Percentiles rank a stretch among this genome's conserved stretches.
phyloP scores from a whole-genome alignment of 2,113 vertebrate species.

The Corydoras sp. region DNA sequence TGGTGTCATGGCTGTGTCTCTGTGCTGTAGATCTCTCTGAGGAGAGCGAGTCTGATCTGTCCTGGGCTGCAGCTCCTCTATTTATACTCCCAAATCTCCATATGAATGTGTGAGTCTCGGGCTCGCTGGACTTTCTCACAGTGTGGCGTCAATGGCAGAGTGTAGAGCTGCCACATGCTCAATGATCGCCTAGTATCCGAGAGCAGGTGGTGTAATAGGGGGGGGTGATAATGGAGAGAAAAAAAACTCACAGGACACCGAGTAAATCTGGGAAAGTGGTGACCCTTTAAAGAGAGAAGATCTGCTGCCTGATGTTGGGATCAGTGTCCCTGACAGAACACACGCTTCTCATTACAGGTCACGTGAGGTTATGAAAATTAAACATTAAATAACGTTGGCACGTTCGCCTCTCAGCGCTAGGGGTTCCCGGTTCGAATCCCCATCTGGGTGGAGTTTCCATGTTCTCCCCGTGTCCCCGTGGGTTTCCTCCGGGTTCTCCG shows the following conservation, averaged over 20 bases:
- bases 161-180: constrained; percentile 35
- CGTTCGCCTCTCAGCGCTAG: too few relatives aligned
- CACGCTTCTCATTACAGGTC: constrained; percentile 7
- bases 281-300: constrained; percentile 43
- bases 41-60: constrained; percentile 37
- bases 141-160: constrained; percentile 41
- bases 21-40: constrained; percentile 9
- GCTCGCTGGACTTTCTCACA: constrained; percentile 49
- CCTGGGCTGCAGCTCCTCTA: constrained; percentile 49
- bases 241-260: constrained; percentile 39
- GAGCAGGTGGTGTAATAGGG: constrained; percentile 36
- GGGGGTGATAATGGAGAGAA: constrained; percentile 21
- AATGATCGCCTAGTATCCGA: constrained; percentile 25
- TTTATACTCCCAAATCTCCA: constrained; percentile 47
- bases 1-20: constrained; percentile 3
- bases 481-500: too few relatives aligned
- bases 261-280: constrained; percentile 65
- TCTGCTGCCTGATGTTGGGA: constrained; percentile 30
- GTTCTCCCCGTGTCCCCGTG: too few relatives aligned
- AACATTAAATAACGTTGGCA: too few relatives aligned
- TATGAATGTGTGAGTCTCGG: constrained; percentile 48
- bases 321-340: constrained; percentile 30
- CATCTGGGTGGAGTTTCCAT: too few relatives aligned
- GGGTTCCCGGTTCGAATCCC: too few relatives aligned
- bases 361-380: not conserved